Conservation (phyloP, 2,888 invertebrate species). For the Asteroscopus sphinx region DNA sequence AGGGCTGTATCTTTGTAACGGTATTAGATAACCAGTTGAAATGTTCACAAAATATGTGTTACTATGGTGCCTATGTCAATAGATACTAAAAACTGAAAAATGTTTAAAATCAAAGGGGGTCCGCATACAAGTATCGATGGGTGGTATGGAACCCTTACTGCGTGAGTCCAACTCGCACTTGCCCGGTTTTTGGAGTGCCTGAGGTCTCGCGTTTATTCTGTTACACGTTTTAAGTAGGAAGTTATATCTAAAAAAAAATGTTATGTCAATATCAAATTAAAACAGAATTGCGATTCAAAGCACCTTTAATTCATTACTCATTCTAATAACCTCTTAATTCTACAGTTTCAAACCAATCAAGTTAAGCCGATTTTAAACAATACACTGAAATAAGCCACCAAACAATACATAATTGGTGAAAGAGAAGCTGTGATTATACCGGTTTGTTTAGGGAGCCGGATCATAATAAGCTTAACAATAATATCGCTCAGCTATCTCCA, state of each 20-base stretch:
- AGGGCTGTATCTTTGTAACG: too few species aligned
- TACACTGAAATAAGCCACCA: slow-evolving; percentile 42
- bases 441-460: slow-evolving; percentile 50
- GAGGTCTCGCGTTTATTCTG: too few species aligned
- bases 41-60: too few species aligned
- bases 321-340: slow-evolving; percentile 31
- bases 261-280: neutral
- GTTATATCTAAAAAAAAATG: neutral
- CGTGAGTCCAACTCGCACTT: too few species aligned
- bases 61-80: too few species aligned
- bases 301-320: slow-evolving; percentile 15
- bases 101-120: too few species aligned
- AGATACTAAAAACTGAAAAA: too few species aligned
- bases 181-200: too few species aligned
- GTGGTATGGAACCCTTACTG: too few species aligned
- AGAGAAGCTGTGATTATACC: slow-evolving; percentile 49
- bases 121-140: too few species aligned
- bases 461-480: slow-evolving; percentile 55
- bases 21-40: too few species aligned
- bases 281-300: slow-evolving; percentile 3
- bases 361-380: slow-evolving; percentile 52
- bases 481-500: slow-evolving; percentile 46
- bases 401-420: slow-evolving; percentile 51
- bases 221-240: too few species aligned
- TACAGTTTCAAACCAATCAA: slow-evolving; percentile 50